phyloP scores from a whole-genome alignment of 2,888 invertebrate species.

The Polydrusus cervinus region DNA sequence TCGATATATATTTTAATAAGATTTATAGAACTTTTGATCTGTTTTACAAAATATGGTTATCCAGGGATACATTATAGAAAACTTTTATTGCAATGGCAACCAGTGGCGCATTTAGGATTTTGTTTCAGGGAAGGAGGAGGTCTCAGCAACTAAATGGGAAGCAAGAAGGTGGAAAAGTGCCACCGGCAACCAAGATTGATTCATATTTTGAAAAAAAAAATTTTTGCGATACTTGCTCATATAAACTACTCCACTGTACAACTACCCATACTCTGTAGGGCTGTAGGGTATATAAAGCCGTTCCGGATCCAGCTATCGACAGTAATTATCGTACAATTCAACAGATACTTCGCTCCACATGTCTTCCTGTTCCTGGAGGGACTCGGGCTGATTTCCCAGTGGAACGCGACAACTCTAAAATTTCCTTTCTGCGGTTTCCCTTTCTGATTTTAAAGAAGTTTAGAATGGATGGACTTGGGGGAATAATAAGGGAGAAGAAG shows the following conservation, averaged over 20 bases:
- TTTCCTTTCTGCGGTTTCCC: constrained; percentile 34
- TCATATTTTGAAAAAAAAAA: too few relatives aligned
- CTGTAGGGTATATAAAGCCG: background rate
- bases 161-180: too few relatives aligned
- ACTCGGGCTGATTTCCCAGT: constrained; percentile 35
- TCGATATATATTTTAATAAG: constrained; percentile 31
- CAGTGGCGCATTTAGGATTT: too few relatives aligned
- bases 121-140: too few relatives aligned
- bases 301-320: background rate
- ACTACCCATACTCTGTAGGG: background rate
- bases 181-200: too few relatives aligned
- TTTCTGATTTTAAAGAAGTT: constrained; percentile 24
- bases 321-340: constrained; percentile 30
- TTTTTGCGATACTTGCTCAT: too few relatives aligned
- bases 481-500: constrained; percentile 9
- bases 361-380: constrained; percentile 29
- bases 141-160: too few relatives aligned
- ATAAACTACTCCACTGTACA: too few relatives aligned
- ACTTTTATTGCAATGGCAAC: too few relatives aligned
- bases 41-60: constrained; percentile 20
- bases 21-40: constrained; percentile 30
- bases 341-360: constrained; percentile 29
- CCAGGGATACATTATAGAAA: background rate
- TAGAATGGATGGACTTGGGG: constrained; percentile 11
- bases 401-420: constrained; percentile 36